phyloP scores from a whole-genome alignment of 2,113 vertebrate species.

The Rana temporaria region DNA sequence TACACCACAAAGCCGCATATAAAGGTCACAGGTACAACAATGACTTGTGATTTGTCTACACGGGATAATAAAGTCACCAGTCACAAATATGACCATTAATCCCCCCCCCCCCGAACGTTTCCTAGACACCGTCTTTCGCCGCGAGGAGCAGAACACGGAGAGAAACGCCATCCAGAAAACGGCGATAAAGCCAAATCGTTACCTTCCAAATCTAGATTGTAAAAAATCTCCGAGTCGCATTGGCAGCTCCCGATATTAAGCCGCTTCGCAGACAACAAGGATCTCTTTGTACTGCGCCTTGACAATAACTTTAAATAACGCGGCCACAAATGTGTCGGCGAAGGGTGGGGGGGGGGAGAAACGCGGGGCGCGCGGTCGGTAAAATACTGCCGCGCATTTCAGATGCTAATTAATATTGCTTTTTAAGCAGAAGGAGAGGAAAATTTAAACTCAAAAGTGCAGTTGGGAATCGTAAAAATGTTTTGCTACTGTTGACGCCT shows the following conservation, averaged over 20 bases:
- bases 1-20: no score
- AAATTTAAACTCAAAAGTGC: conserved; percentile 74
- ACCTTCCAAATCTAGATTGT: conserved; percentile 13
- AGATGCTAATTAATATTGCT: conserved; percentile 76
- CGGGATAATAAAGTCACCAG: no score
- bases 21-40: no score
- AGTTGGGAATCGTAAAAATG: conserved; percentile 58
- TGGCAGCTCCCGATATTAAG: conserved; percentile 47
- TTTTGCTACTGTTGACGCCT: conserved; percentile 5
- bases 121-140: no score
- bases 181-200: background rate
- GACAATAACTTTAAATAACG: conserved; percentile 62
- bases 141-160: no score
- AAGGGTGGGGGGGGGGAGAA: conserved; percentile 63
- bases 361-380: conserved; percentile 59
- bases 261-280: conserved; percentile 61
- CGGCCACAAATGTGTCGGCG: conserved; percentile 59
- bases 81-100: no score
- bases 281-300: conserved; percentile 60
- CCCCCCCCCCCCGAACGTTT: no score
- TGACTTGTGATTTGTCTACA: no score
- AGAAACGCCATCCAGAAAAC: no score
- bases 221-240: conserved; percentile 8
- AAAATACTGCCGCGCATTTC: conserved; percentile 64
- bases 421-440: conserved; percentile 73